Percentiles rank a stretch among this genome's conserved stretches.
These are phyloP conservation scores for Sclerurus mexicanus DNA, from an alignment of 2,113 vertebrate species.

Conservation along the genomic window DNA sequence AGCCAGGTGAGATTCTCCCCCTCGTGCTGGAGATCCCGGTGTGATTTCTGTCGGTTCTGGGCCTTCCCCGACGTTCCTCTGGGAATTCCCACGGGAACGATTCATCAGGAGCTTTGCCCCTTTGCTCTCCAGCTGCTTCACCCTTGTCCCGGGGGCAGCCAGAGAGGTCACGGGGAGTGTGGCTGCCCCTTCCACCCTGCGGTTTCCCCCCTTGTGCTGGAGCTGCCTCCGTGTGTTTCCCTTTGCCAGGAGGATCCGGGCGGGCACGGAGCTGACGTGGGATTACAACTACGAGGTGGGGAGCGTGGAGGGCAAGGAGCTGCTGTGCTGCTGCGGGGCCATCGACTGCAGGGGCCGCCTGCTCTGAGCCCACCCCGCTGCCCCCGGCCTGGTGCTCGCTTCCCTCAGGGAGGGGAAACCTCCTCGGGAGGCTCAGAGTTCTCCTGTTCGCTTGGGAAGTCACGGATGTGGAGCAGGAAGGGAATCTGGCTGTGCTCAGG, in stretches of 20 bases:
- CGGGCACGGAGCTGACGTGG: slow-evolving; percentile 95
- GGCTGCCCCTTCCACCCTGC: background rate
- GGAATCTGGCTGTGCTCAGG: background rate
- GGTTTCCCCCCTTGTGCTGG: rapidly evolving
- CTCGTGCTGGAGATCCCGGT: rapidly evolving
- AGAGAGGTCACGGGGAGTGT: rapidly evolving
- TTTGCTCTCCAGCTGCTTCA: background rate
- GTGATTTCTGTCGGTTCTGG: rapidly evolving
- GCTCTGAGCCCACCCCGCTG: slow-evolving; percentile 57
- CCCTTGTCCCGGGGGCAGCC: background rate
- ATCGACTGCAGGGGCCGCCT: slow-evolving; percentile 92
- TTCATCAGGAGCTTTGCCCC: background rate
- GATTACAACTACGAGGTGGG: slow-evolving; percentile 99
- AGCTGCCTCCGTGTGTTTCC: rapidly evolving
- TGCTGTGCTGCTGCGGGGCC: slow-evolving; percentile 97
- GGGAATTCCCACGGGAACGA: background rate
- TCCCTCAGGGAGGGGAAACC: background rate
- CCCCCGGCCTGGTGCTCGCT: background rate
- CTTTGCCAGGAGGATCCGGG: slow-evolving; percentile 86
- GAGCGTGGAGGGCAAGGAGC: slow-evolving; percentile 95
- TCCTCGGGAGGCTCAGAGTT: rapidly evolving
- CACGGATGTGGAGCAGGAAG: rapidly evolving
- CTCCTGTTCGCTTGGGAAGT: background rate
- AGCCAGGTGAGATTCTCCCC: too few relatives aligned
- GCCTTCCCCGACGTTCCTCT: background rate